A percentile compares a stretch with the other conserved stretches of the same genome.
These are phyloP conservation scores for Indicator maculatus DNA, from an alignment of 2,113 vertebrate species.

Conservation along the genomic window DNA sequence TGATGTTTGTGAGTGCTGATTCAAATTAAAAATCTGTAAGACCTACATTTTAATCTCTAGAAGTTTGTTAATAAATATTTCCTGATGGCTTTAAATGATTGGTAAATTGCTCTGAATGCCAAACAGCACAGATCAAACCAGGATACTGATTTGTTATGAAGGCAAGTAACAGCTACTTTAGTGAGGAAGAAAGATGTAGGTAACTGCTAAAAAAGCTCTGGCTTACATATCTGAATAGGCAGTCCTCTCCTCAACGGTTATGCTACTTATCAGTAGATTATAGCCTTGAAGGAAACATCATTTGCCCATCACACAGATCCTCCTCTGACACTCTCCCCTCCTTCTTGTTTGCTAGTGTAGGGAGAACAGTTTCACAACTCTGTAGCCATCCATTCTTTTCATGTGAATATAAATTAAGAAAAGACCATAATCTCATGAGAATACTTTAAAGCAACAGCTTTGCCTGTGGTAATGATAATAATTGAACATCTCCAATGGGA, in stretches of 20 bases:
- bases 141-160: background rate
- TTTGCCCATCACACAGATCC: background rate
- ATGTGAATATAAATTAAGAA: background rate
- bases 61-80: background rate
- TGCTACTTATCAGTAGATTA: background rate
- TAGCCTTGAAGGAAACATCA: background rate
- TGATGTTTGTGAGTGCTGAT: background rate
- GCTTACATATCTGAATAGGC: background rate
- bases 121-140: background rate
- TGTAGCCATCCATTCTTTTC: background rate
- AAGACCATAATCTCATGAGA: background rate
- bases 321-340: background rate
- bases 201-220: background rate
- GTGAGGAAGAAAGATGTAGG: background rate
- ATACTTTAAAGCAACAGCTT: slow-evolving; percentile 1
- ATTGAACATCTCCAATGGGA: background rate
- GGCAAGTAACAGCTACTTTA: background rate
- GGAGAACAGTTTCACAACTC: background rate
- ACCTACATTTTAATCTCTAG: background rate
- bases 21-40: background rate
- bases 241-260: background rate
- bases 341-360: background rate
- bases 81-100: background rate
- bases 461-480: background rate
- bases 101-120: background rate